Percentiles rank a stretch among this genome's conserved stretches.
Evolutionary conservation across 1,140 invertebrate species (phyloP).

Genomic region (Conus ventricosus): DNA sequence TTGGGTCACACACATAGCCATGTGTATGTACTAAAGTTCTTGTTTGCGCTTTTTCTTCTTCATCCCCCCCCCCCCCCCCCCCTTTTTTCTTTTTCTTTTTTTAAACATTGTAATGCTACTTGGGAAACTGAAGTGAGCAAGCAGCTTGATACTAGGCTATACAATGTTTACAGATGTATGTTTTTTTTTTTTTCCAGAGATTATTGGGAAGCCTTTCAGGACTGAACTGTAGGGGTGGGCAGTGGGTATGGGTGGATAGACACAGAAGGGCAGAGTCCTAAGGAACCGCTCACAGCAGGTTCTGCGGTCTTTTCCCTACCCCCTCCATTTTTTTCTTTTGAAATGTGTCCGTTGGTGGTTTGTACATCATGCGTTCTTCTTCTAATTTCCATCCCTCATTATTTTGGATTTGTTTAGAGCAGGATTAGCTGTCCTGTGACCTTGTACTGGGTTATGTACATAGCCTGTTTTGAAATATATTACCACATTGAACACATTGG

Average conservation of each 20-base stretch:
- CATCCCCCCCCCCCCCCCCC: neutral
- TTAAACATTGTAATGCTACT: neutral
- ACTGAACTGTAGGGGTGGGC: too few relatives aligned
- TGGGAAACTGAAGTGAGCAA: neutral
- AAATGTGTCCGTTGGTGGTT: neutral
- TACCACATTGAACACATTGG: constrained; percentile 9
- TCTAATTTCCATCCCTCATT: neutral
- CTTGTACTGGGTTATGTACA: constrained; percentile 26
- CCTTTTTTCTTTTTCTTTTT: neutral
- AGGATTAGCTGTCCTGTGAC: neutral
- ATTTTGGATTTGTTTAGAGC: constrained; percentile 6
- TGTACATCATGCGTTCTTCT: constrained; percentile 3
- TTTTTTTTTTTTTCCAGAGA: neutral
- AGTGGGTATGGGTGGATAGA: too few relatives aligned
- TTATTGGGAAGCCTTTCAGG: neutral
- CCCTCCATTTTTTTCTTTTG: neutral
- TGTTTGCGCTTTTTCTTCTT: constrained; percentile 27
- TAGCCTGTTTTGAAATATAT: constrained; percentile 12
- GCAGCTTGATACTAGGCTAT: neutral
- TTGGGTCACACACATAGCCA: constrained; percentile 15
- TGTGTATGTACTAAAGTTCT: constrained; percentile 39
- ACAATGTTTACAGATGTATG: too few relatives aligned
- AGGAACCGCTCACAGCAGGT: neutral
- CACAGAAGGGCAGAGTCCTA: neutral
- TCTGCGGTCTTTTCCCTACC: neutral